These are phyloP conservation scores for Colinus virginianus DNA, from an alignment of 2,113 vertebrate species.

Conservation along the genomic window DNA sequence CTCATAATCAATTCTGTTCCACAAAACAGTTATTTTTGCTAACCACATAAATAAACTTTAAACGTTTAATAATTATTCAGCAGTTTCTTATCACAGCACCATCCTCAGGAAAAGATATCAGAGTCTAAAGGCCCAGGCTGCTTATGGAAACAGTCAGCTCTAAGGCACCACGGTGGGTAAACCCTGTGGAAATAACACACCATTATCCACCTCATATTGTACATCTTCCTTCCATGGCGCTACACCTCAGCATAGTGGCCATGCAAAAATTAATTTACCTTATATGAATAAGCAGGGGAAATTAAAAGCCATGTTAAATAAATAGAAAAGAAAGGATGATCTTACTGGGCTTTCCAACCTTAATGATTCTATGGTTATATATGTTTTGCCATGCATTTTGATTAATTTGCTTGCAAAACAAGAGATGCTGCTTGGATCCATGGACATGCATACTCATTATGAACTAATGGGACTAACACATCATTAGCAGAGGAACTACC, in stretches of 20 bases:
- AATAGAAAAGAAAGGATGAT: not conserved
- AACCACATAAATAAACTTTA: not conserved
- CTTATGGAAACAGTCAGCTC: not conserved
- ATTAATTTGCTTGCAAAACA: not conserved
- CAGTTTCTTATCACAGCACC: not conserved
- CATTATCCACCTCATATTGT: not conserved
- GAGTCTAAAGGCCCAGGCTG: not conserved
- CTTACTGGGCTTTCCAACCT: too few relatives aligned
- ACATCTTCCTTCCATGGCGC: rapidly evolving
- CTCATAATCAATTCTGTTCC: not conserved
- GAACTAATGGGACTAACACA: not conserved
- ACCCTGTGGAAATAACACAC: not conserved
- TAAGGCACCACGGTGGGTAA: not conserved
- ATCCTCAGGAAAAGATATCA: not conserved
- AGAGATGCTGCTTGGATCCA: not conserved
- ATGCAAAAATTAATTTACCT: not conserved
- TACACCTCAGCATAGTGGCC: not conserved
- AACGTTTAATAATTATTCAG: not conserved
- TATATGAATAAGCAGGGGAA: not conserved
- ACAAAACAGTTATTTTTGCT: not conserved
- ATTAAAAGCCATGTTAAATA: not conserved
- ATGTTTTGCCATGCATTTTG: not conserved
- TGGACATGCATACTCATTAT: not conserved
- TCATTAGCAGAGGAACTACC: not conserved
- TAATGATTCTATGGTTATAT: too few relatives aligned